These are phyloP conservation scores for Ectemnius lituratus DNA, from an alignment of 2,888 invertebrate species.

Conservation along the genomic window DNA sequence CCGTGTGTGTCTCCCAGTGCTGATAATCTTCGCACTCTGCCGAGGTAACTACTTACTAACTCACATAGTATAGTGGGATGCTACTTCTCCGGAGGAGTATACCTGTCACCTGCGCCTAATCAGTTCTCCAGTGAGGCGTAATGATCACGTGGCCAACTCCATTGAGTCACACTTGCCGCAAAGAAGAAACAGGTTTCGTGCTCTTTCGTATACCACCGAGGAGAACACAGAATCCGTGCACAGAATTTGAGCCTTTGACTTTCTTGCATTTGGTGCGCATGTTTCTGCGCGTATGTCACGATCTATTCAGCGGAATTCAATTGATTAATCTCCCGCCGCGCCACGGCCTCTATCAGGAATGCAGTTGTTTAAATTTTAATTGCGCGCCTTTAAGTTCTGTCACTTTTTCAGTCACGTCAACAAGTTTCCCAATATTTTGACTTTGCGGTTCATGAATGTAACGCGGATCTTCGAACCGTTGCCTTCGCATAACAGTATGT, in stretches of 20 bases:
- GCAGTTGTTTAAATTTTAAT: too few species aligned
- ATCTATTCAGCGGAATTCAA: too few species aligned
- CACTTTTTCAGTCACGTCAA: neutral
- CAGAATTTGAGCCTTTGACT: neutral
- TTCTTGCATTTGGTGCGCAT: neutral
- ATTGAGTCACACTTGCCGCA: constrained; percentile 47
- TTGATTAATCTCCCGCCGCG: too few species aligned
- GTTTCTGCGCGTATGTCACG: neutral
- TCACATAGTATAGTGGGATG: neutral
- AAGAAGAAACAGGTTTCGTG: constrained; percentile 39
- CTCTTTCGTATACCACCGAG: neutral
- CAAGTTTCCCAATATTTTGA: neutral
- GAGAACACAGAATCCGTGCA: neutral
- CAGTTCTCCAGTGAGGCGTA: constrained; percentile 31
- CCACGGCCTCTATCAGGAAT: too few species aligned
- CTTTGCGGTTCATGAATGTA: too few species aligned
- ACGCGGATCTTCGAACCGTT: too few species aligned
- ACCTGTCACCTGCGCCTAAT: constrained; percentile 13
- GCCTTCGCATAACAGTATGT: too few species aligned
- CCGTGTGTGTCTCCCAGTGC: neutral
- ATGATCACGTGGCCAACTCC: constrained; percentile 45
- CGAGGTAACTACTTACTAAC: constrained; percentile 41
- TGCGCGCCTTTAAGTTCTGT: too few species aligned
- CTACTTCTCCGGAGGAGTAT: constrained; percentile 12
- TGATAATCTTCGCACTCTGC: constrained; percentile 26